Evolutionary conservation across 2,113 vertebrate species (phyloP).

Genomic region (Balaeniceps rex): DNA sequence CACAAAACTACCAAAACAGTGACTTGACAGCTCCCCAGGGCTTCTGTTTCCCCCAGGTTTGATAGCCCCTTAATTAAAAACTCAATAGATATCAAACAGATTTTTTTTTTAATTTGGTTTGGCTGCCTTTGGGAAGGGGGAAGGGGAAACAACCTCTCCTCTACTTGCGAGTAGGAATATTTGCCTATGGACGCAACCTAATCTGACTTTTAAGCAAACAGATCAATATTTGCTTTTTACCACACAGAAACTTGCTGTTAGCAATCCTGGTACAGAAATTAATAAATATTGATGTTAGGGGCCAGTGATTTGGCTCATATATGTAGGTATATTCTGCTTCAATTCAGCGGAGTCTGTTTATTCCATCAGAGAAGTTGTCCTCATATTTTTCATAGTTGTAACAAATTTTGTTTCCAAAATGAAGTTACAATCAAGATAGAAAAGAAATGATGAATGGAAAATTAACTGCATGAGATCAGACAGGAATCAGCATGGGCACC

Average conservation of each 20-base stretch:
- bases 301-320: background rate
- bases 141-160: background rate
- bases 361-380: background rate
- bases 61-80: background rate
- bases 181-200: background rate
- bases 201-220: constrained; percentile 16
- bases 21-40: background rate
- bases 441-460: background rate
- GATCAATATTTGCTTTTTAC: constrained; percentile 46
- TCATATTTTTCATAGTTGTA: background rate
- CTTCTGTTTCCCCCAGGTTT: background rate
- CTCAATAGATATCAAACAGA: background rate
- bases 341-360: background rate
- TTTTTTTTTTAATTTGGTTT: background rate
- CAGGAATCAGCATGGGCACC: background rate
- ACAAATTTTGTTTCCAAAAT: background rate
- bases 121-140: background rate
- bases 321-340: background rate
- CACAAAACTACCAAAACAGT: background rate
- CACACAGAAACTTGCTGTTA: background rate
- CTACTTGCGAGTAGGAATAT: background rate
- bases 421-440: background rate
- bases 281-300: background rate
- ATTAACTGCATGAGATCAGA: background rate
- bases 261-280: constrained; percentile 11